phyloP scores from a whole-genome alignment of 2,797 vertebrate species.

The Fistularia tabacaria region DNA sequence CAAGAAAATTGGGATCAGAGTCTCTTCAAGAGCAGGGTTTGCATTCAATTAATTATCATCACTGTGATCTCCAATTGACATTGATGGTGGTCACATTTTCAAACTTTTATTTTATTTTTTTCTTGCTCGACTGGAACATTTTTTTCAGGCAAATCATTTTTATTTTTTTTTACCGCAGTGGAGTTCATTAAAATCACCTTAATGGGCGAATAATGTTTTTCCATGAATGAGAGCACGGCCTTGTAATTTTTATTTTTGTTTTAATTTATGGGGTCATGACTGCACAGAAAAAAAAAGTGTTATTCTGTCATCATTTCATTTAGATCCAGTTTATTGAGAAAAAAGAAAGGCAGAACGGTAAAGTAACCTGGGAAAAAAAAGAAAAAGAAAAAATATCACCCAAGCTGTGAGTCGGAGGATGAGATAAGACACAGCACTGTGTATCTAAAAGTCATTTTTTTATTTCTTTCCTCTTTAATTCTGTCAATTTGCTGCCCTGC shows the following conservation, averaged over 20 bases:
- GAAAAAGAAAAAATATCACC: slow-evolving; percentile 4
- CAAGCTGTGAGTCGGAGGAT: slow-evolving; percentile 25
- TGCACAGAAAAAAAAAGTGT: slow-evolving; percentile 10
- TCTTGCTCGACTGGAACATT: neutral
- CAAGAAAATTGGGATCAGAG: too few relatives aligned
- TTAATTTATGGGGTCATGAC: slow-evolving; percentile 14
- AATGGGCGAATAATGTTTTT: slow-evolving; percentile 2
- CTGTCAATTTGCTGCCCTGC: slow-evolving; percentile 50
- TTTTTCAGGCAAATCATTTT: slow-evolving; percentile 6
- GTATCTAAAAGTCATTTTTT: too few relatives aligned
- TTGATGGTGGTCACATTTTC: too few relatives aligned
- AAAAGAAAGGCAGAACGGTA: neutral
- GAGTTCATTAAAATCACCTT: neutral
- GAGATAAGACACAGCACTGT: neutral
- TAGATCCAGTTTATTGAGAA: slow-evolving; percentile 4
- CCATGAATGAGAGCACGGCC: slow-evolving; percentile 6
- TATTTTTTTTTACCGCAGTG: neutral
- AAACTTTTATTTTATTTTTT: neutral
- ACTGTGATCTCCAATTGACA: too few relatives aligned
- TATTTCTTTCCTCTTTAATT: too few relatives aligned
- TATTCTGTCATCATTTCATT: slow-evolving; percentile 37
- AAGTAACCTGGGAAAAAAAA: neutral
- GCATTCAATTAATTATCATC: too few relatives aligned
- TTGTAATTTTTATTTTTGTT: neutral
- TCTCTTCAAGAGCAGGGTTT: too few relatives aligned